Conservation (phyloP, 2,113 vertebrate species). For the Jacana jacana region DNA sequence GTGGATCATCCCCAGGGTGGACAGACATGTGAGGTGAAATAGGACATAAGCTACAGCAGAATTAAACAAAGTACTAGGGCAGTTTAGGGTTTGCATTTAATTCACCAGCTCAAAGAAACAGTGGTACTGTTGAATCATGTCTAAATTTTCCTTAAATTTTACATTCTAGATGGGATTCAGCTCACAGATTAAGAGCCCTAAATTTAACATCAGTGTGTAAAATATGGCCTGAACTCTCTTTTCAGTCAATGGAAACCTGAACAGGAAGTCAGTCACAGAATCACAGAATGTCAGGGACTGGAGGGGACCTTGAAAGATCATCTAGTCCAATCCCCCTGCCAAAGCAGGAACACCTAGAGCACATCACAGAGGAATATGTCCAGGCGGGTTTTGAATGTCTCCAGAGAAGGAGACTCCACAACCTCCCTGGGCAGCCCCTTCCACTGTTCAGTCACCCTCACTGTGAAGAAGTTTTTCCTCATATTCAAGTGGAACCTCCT, state of each 20-base stretch:
- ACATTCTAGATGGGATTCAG: not conserved
- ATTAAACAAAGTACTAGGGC: not conserved
- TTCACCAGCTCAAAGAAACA: not conserved
- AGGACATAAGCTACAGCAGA: not conserved
- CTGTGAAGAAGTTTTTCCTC: no score
- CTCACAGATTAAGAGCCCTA: not conserved
- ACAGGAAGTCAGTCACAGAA: not conserved
- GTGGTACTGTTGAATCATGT: not conserved
- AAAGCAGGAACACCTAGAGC: no score
- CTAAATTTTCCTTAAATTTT: not conserved
- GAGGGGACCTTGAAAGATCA: no score
- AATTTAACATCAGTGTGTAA: not conserved
- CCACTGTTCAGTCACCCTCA: no score
- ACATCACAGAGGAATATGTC: no score
- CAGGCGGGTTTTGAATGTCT: no score
- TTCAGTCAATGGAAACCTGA: not conserved
- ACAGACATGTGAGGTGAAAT: not conserved
- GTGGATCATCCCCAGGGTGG: not conserved
- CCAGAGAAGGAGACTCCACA: no score
- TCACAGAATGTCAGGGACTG: no score
- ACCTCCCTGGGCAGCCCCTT: no score
- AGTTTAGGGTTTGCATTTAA: not conserved
- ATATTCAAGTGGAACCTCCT: no score
- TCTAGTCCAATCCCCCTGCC: no score
- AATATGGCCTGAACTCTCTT: not conserved